Conservation (phyloP, 2,113 vertebrate genomes). For the Macrotis lagotis region DNA sequence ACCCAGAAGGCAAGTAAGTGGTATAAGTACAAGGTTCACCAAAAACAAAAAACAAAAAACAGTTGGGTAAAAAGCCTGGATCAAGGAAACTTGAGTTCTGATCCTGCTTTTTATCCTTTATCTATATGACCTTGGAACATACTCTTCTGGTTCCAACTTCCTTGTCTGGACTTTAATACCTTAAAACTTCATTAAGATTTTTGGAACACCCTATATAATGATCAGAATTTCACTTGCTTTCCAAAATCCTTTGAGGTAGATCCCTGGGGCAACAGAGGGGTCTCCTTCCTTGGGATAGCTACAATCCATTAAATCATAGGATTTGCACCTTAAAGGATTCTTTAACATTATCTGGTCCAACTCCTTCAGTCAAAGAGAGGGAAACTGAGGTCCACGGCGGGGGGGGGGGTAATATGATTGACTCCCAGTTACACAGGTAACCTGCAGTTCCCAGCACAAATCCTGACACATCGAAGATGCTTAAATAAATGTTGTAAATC, state of each 20-base stretch:
- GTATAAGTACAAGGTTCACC: neutral
- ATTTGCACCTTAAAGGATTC: neutral
- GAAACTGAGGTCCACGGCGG: neutral
- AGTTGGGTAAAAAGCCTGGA: neutral
- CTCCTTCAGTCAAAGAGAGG: neutral
- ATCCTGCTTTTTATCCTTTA: neutral
- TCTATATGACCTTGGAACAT: neutral
- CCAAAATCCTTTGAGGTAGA: neutral
- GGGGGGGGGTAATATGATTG: neutral
- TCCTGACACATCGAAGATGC: neutral
- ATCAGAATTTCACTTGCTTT: neutral
- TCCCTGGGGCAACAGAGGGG: neutral
- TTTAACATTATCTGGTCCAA: too few relatives aligned
- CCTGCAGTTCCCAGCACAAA: neutral
- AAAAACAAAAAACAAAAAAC: too few relatives aligned
- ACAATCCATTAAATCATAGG: neutral
- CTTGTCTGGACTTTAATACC: neutral
- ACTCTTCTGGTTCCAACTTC: neutral
- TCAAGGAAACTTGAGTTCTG: neutral
- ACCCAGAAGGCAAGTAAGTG: neutral
- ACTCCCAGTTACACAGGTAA: neutral
- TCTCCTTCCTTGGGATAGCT: neutral
- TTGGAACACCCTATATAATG: neutral
- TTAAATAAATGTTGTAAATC: neutral
- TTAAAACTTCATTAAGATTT: neutral